Evolutionary conservation across 2,888 invertebrate genomes (phyloP).

Genomic region (Fragum whitleyi): DNA sequence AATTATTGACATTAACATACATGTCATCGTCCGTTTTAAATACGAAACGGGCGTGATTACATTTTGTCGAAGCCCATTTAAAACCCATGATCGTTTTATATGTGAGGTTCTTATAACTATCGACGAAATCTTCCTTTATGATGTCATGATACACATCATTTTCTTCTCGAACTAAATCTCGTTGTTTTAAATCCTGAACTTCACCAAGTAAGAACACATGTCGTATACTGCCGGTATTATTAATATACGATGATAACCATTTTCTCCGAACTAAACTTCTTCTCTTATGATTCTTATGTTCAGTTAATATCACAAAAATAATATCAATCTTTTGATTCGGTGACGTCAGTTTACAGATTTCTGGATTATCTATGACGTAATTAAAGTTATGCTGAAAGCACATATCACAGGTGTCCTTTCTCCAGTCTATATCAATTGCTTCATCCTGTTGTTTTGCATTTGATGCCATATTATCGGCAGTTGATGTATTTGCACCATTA

Average conservation of each 20-base stretch:
- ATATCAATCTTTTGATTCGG: constrained; percentile 40
- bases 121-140: constrained; percentile 65
- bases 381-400: constrained; percentile 66
- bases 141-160: constrained; percentile 55
- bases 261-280: constrained; percentile 59
- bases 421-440: background rate
- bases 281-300: constrained; percentile 36
- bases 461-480: background rate
- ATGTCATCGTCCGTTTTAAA: constrained; percentile 77
- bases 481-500: background rate
- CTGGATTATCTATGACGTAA: constrained; percentile 57
- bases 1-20: constrained; percentile 67
- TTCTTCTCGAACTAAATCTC: constrained; percentile 39
- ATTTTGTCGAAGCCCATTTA: constrained; percentile 64
- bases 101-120: constrained; percentile 63
- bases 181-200: background rate
- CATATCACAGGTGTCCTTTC: constrained; percentile 42
- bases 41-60: constrained; percentile 58
- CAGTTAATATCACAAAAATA: constrained; percentile 55
- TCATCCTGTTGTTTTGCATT: background rate
- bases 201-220: constrained; percentile 62
- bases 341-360: constrained; percentile 44
- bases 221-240: constrained; percentile 58
- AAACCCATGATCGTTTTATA: constrained; percentile 68
- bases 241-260: constrained; percentile 55